phyloP scores from a whole-genome alignment of 2,113 vertebrate genomes.

The Spermophilus dauricus region DNA sequence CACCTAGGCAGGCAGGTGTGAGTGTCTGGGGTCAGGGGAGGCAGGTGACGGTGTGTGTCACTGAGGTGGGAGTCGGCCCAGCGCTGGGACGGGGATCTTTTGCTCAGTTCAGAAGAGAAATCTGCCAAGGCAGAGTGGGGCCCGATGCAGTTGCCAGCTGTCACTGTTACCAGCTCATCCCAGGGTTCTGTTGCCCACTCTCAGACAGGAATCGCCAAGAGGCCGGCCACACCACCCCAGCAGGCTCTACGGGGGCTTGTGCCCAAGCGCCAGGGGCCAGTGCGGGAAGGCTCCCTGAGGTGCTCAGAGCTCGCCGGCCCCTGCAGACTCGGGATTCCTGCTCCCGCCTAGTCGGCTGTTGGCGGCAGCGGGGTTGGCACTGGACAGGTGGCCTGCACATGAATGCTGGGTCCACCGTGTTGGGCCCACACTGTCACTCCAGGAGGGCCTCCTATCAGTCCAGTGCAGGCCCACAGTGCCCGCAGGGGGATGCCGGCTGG shows the following conservation, averaged over 20 bases:
- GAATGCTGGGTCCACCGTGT: neutral
- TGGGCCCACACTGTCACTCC: neutral
- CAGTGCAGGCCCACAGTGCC: neutral
- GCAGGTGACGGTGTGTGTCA: neutral
- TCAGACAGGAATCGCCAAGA: neutral
- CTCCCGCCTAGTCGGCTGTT: neutral
- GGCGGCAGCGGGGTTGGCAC: too few relatives aligned
- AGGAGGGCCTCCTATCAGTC: neutral
- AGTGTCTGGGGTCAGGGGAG: neutral
- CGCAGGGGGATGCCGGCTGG: too few relatives aligned
- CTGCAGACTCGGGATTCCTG: neutral
- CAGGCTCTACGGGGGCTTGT: too few relatives aligned
- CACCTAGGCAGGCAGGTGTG: neutral
- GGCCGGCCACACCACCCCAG: too few relatives aligned
- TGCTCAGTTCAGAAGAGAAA: neutral
- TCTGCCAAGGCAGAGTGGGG: too few relatives aligned
- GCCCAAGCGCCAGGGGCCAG: neutral
- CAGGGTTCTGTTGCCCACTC: neutral
- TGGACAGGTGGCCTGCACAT: too few relatives aligned
- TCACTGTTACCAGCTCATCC: too few relatives aligned
- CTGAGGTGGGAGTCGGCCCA: neutral
- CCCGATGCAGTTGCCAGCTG: too few relatives aligned
- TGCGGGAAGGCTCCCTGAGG: too few relatives aligned
- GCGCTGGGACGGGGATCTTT: neutral
- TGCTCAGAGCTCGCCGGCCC: accelerated